Percentiles rank a stretch among this genome's conserved stretches.
These are phyloP conservation scores for Phoenicopterus ruber DNA, from an alignment of 2,113 vertebrate species.

Conservation along the genomic window DNA sequence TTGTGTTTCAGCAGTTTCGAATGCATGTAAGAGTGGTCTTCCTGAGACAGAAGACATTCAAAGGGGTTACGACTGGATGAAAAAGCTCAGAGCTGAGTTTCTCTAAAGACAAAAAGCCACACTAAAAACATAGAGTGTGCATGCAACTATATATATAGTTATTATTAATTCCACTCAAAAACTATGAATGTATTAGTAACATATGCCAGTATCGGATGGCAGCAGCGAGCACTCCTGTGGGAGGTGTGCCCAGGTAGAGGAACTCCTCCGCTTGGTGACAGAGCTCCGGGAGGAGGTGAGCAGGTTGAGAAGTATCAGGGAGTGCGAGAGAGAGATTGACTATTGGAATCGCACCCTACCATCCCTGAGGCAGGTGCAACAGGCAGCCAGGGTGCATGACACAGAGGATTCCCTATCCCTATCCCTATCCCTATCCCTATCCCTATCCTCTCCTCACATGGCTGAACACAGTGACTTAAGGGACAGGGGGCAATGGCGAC, in stretches of 20 bases:
- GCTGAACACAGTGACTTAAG: too few species aligned
- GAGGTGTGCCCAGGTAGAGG: too few species aligned
- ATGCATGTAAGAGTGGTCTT: background rate
- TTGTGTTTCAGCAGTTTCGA: background rate
- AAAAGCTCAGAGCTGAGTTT: background rate
- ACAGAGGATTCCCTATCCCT: too few species aligned
- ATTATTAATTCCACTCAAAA: background rate
- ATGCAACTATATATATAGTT: background rate
- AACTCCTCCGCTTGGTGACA: background rate
- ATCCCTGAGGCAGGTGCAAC: too few species aligned
- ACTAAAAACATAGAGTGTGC: background rate
- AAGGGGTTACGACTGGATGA: background rate
- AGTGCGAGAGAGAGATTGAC: too few species aligned
- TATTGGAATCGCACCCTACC: background rate
- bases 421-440: too few species aligned
- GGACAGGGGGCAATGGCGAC: too few species aligned
- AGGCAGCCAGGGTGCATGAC: too few species aligned
- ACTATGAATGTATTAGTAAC: background rate
- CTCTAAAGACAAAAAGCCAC: background rate
- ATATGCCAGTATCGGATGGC: background rate
- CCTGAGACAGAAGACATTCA: background rate
- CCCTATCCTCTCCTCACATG: too few species aligned
- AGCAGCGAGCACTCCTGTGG: accelerated
- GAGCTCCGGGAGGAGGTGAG: too few species aligned
- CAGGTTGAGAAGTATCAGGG: accelerated